Conservation (phyloP, 1,140 invertebrate genomes). For the Hydropsyche tenuis region DNA sequence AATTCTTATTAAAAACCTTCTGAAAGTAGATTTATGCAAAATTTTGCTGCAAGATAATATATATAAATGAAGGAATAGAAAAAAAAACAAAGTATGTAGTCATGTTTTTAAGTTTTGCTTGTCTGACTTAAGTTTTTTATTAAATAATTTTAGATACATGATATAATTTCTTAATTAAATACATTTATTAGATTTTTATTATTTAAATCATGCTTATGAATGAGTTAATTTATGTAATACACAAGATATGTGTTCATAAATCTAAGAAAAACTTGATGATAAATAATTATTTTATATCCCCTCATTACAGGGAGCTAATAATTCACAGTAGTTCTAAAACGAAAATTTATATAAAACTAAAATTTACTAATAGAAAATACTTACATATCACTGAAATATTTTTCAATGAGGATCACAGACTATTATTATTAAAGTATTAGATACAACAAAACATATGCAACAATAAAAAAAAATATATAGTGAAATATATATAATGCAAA, state of each 20-base stretch:
- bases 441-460: not conserved
- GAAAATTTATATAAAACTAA: slow-evolving; percentile 3
- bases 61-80: too few relatives aligned
- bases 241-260: slow-evolving; percentile 7
- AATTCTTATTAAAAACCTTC: too few relatives aligned
- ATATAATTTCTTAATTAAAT: not conserved
- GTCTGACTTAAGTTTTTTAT: too few relatives aligned
- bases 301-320: too few relatives aligned
- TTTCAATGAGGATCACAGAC: slow-evolving; percentile 31
- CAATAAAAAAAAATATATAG: not conserved
- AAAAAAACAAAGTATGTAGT: too few relatives aligned
- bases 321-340: too few relatives aligned
- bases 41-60: too few relatives aligned
- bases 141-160: slow-evolving; percentile 1
- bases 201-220: not conserved
- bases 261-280: too few relatives aligned
- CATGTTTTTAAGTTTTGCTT: not conserved
- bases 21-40: too few relatives aligned
- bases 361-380: slow-evolving; percentile 19
- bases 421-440: slow-evolving; percentile 31
- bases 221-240: slow-evolving; percentile 10
- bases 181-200: not conserved
- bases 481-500: too few relatives aligned
- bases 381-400: slow-evolving; percentile 32
- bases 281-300: too few relatives aligned